A percentile compares a stretch with the other conserved stretches of the same genome.
Conservation (phyloP, 2,797 vertebrate genomes). For the Kryptopterus vitreolus region DNA sequence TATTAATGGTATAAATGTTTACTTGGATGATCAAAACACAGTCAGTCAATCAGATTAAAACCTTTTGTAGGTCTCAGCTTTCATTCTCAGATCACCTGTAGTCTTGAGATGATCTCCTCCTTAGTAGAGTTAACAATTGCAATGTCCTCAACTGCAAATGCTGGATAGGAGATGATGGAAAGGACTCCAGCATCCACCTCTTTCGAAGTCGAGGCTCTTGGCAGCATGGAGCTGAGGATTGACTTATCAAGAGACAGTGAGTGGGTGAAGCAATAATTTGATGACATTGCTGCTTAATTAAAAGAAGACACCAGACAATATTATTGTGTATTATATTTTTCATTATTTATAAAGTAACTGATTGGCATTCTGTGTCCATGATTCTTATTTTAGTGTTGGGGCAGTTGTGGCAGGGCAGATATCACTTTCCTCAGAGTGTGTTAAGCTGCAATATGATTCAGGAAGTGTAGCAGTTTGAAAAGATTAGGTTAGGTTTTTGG, state of each 20-base stretch:
- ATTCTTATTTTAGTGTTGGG: background rate
- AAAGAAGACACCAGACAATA: background rate
- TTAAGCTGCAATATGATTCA: background rate
- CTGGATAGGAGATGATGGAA: constrained; percentile 93
- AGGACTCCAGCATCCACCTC: constrained; percentile 95
- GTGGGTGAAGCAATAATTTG: constrained; percentile 9
- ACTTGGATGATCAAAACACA: background rate
- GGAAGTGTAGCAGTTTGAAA: background rate
- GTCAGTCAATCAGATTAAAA: background rate
- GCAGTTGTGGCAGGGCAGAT: background rate
- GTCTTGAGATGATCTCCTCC: constrained; percentile 92
- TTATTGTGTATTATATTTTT: background rate
- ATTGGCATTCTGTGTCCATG: background rate
- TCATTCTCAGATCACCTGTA: constrained; percentile 78
- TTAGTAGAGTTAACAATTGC: constrained; percentile 87
- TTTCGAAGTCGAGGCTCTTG: constrained; percentile 93
- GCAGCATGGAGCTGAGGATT: constrained; percentile 96
- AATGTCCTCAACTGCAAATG: constrained; percentile 91
- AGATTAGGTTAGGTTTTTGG: background rate
- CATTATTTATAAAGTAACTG: background rate
- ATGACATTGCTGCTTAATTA: background rate
- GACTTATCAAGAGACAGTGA: constrained; percentile 72
- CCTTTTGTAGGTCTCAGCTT: background rate
- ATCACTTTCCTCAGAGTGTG: background rate
- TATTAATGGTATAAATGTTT: background rate